Evolutionary conservation across 2,888 invertebrate species (phyloP), one percentile per base, ranked within the genome.

Genomic region (Heteromyza rotundicornis): DNA sequence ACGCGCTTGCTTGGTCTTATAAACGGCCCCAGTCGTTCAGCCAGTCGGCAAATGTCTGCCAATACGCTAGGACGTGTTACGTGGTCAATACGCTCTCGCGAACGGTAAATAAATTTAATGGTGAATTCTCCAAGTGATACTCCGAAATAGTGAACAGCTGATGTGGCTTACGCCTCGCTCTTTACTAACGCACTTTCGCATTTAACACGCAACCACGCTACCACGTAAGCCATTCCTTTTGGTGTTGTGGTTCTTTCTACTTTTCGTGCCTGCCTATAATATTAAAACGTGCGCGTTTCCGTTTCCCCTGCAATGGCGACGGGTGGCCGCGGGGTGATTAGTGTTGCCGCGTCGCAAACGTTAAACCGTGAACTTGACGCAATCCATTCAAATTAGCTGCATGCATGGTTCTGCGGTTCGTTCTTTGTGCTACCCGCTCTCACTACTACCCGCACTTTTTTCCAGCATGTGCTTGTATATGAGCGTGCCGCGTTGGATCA

Each of bases 1-100:
- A 12, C 32, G 32, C 32, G 40, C 16, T n/a, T 14, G 14, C 40
- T n/a, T 12, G 14, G 12, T n/a, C n/a, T n/a, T n/a, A n/a, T n/a
- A n/a, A n/a, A n/a, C n/a, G n/a, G n/a, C n/a, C n/a, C n/a, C 47
- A 47, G 19, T 10, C n/a, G 3, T n/a, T 3, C 8, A 40, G 8
- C n/a, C 65, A 75, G 75, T 75, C 71, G 73, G 71, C 73, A 70
- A 70, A 65, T 70, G 70, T 71, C 70, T 70, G 74, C 67, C 77
- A 74, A 65, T 60, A 76, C 70, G 76, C 67, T 67, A 70, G 71
- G 74, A 62, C 54, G 59, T 60, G 49, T 50, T n/a, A n/a, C n/a
- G n/a, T n/a, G n/a, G n/a, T n/a, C n/a, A n/a, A n/a, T n/a, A n/a
- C n/a, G n/a, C n/a, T n/a, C n/a, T n/a, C n/a, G n/a, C n/a, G n/a